Conservation (phyloP, 2,888 invertebrate species). For the Agrotis puta region DNA sequence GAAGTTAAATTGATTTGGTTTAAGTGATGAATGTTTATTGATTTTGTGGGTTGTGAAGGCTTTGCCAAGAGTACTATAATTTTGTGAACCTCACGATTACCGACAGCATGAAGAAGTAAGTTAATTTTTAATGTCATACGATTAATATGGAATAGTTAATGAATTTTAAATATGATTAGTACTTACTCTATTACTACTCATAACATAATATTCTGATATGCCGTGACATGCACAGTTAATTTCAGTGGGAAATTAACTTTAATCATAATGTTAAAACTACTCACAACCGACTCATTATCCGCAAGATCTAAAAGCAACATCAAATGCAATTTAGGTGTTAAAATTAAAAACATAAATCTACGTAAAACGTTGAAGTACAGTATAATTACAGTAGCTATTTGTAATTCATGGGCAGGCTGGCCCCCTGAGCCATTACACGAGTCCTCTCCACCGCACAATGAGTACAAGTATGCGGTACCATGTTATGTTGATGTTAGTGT, state of each 20-base stretch:
- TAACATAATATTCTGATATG: neutral
- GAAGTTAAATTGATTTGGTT: slow-evolving; percentile 46
- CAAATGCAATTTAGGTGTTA: slow-evolving; percentile 65
- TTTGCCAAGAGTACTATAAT: neutral
- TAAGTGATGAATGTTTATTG: slow-evolving; percentile 40
- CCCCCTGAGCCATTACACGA: slow-evolving; percentile 75
- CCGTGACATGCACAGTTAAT: neutral
- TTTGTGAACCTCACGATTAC: neutral
- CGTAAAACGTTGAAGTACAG: slow-evolving; percentile 67
- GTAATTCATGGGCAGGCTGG: slow-evolving; percentile 79
- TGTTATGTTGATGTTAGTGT: slow-evolving; percentile 48
- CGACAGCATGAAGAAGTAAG: neutral
- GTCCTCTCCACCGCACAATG: slow-evolving; percentile 75
- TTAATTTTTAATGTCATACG: neutral
- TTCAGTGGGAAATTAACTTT: slow-evolving; percentile 7
- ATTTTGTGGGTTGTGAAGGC: slow-evolving; percentile 19
- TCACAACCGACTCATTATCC: slow-evolving; percentile 13
- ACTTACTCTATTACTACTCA: too few species aligned
- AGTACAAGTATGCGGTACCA: slow-evolving; percentile 74
- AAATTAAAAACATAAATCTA: slow-evolving; percentile 79
- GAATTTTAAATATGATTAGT: too few species aligned
- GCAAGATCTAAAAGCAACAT: slow-evolving; percentile 41
- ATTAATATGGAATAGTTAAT: neutral
- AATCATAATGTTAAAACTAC: slow-evolving; percentile 30
- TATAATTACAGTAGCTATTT: slow-evolving; percentile 78